phyloP scores from a whole-genome alignment of 30 jellyfish, hydroid and myxozoan species.

The Aurelia sp. region DNA sequence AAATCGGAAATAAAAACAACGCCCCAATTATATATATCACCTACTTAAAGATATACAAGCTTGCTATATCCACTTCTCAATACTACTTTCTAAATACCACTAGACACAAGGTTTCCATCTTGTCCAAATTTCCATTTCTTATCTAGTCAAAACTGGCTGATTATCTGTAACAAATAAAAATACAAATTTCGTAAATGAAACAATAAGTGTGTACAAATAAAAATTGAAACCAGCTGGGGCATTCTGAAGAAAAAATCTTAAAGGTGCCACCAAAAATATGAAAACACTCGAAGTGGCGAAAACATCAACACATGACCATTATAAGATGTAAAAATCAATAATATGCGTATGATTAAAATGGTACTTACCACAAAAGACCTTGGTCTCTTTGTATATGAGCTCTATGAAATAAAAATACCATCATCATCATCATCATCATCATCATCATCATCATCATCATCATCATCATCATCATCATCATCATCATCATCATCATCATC shows the following conservation, averaged over 20 bases:
- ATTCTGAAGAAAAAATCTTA: not conserved
- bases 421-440: too few relatives aligned
- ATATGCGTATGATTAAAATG: not conserved
- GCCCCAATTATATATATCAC: constrained; percentile 25
- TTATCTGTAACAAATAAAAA: constrained; percentile 28
- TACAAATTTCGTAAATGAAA: not conserved
- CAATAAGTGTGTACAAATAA: not conserved
- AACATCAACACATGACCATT: not conserved
- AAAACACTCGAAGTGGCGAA: too few relatives aligned
- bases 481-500: not conserved
- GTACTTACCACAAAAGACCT: not conserved
- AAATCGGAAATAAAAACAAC: constrained; percentile 12
- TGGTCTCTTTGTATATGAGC: not conserved
- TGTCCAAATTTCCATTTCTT: not conserved
- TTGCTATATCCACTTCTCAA: constrained; percentile 1
- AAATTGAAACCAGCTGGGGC: not conserved
- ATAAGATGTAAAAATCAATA: too few relatives aligned
- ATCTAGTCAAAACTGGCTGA: constrained; percentile 33
- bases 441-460: not conserved
- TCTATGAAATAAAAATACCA: too few relatives aligned
- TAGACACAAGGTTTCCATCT: not conserved
- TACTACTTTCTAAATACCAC: constrained; percentile 4
- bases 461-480: not conserved
- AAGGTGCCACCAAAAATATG: too few relatives aligned
- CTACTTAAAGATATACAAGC: constrained; percentile 25